Conservation (phyloP, 2,113 vertebrate genomes). For the rat (Rattus norvegicus) region GRCr8 NC_086020.1:108694501-108695000, state of each 20-base stretch:
- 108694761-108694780: conserved; percentile 53
- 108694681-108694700: conserved; percentile 43
- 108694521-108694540: conserved; percentile 29
- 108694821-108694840: neutral
- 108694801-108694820: conserved; percentile 61
- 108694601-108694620: conserved; percentile 66
- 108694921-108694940: neutral
- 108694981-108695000: neutral
- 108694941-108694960: neutral
- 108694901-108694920: conserved; percentile 5
- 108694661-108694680: conserved; percentile 39
- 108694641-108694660: conserved; percentile 62
- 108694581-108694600: conserved; percentile 51
- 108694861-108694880: neutral
- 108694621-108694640: conserved; percentile 63
- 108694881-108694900: neutral
- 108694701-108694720: conserved; percentile 54
- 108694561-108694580: conserved; percentile 70
- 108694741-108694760: neutral
- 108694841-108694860: neutral
- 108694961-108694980: neutral
- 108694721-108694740: conserved; percentile 5
- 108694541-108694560: conserved; percentile 61
- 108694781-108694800: conserved; percentile 52
- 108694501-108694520: conserved; percentile 44